These are phyloP conservation scores for Silurus meridionalis DNA, from an alignment of 2,113 vertebrate genomes.

Conservation along the genomic window DNA sequence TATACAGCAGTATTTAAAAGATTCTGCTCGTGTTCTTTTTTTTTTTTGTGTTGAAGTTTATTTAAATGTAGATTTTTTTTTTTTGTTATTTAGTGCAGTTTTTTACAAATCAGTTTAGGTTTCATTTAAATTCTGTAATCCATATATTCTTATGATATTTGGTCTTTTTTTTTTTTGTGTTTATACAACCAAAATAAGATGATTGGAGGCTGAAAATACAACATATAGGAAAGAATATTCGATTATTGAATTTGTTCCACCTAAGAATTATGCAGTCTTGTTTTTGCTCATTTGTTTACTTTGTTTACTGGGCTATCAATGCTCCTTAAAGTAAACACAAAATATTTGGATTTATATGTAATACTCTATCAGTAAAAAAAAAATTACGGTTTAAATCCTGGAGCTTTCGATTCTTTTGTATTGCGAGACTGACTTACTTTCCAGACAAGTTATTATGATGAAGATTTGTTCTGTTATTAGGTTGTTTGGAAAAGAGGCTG, in stretches of 20 bases:
- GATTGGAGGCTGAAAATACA: background rate
- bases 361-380: background rate
- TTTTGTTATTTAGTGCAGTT: background rate
- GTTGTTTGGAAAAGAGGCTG: background rate
- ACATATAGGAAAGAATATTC: background rate
- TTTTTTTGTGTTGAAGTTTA: background rate
- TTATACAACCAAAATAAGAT: background rate
- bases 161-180: background rate
- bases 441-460: background rate
- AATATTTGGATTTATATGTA: background rate
- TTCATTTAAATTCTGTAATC: background rate
- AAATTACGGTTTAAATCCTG: background rate
- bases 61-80: background rate
- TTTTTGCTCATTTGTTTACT: background rate
- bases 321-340: background rate
- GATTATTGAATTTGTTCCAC: background rate
- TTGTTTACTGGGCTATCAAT: background rate
- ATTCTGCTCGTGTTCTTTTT: background rate
- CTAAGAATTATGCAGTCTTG: background rate
- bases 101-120: background rate
- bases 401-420: background rate
- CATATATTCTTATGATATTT: background rate
- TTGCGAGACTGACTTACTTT: background rate
- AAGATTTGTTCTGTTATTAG: background rate
- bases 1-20: background rate